Evolutionary conservation across 2,797 vertebrate species (phyloP).

Genomic region (Alca torda): DNA sequence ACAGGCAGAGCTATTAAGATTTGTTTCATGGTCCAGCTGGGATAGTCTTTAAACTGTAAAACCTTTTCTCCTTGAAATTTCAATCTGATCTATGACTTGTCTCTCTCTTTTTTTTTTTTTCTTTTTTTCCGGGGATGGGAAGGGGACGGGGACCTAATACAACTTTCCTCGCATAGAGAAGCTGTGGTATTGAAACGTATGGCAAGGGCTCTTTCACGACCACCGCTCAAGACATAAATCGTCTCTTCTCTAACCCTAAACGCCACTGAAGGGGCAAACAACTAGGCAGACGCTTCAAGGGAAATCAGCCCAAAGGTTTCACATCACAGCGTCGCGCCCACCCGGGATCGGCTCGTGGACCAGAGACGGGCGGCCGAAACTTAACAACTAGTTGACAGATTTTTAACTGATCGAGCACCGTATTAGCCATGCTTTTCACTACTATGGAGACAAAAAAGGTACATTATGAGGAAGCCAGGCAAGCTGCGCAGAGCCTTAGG

Average conservation of each 20-base stretch:
- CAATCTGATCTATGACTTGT: neutral
- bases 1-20: neutral
- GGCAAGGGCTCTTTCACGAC: neutral
- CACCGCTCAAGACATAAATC: neutral
- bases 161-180: neutral
- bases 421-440: neutral
- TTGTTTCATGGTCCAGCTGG: neutral
- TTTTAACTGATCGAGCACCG: neutral
- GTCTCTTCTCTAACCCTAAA: neutral
- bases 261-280: neutral
- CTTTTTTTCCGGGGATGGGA: fast-evolving
- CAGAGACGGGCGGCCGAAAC: conserved; percentile 5
- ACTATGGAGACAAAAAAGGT: neutral
- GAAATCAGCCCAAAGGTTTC: neutral
- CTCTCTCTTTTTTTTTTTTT: fast-evolving
- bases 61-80: neutral
- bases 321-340: neutral
- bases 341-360: neutral
- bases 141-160: neutral
- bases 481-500: neutral
- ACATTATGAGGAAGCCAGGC: neutral
- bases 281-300: neutral
- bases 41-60: neutral
- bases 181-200: neutral
- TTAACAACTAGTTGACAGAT: conserved; percentile 58